Percentiles rank a stretch among this genome's conserved stretches.
phyloP scores from a whole-genome alignment of 2,113 vertebrate genomes.

The Tiliqua scincoides region DNA sequence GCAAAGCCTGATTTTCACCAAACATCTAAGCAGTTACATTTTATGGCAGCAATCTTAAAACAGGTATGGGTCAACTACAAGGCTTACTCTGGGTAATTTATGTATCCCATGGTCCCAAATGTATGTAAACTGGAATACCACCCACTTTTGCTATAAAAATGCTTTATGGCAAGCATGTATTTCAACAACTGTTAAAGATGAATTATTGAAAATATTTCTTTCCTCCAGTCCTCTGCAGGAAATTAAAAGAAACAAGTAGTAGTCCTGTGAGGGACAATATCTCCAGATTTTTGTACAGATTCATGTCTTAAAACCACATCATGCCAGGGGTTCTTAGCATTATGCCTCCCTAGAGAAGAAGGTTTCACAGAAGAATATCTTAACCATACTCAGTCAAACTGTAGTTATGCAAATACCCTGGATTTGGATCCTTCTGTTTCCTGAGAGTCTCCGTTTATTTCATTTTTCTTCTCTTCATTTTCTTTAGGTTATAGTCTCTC shows the following conservation, averaged over 20 bases:
- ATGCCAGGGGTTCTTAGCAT: constrained; percentile 46
- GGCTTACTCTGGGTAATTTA: constrained; percentile 50
- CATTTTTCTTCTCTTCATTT: constrained; percentile 6
- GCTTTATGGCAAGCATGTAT: constrained; percentile 41
- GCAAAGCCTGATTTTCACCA: constrained; percentile 13
- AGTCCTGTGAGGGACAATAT: constrained; percentile 25
- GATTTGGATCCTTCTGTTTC: background rate
- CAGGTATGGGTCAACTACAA: constrained; percentile 40
- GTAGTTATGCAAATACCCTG: background rate
- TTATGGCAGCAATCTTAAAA: constrained; percentile 38
- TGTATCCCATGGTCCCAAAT: constrained; percentile 23
- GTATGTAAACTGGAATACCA: constrained; percentile 53
- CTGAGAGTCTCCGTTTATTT: constrained; percentile 2
- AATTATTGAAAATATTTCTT: constrained; percentile 47
- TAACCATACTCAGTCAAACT: constrained; percentile 34
- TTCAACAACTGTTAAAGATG: constrained; percentile 49
- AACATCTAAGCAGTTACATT: constrained; percentile 26
- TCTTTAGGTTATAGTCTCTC: background rate
- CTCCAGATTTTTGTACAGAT: constrained; percentile 29
- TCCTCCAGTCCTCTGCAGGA: constrained; percentile 38
- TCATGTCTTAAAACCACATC: constrained; percentile 35
- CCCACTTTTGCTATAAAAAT: constrained; percentile 48
- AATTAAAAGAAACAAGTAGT: constrained; percentile 30
- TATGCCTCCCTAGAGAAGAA: constrained; percentile 53
- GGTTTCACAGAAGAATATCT: constrained; percentile 38